These are phyloP conservation scores for Urocynchramus pylzowi DNA, from an alignment of 2,113 vertebrate species.

Conservation along the genomic window DNA sequence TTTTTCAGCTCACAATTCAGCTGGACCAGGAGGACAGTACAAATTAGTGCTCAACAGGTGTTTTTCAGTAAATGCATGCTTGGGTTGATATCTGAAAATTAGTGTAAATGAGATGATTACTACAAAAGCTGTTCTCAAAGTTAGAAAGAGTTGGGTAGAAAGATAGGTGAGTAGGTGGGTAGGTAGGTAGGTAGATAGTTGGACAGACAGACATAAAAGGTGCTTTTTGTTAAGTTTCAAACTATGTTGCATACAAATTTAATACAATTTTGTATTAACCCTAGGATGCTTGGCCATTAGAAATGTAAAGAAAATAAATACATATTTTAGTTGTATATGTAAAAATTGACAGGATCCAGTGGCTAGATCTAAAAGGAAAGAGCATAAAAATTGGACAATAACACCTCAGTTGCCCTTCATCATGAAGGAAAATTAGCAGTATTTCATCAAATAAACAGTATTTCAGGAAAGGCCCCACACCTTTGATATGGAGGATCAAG, in stretches of 20 bases:
- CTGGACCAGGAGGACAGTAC: neutral
- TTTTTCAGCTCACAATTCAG: neutral
- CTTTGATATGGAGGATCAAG: neutral
- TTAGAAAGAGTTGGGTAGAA: neutral
- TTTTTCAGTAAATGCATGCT: neutral
- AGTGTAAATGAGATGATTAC: neutral
- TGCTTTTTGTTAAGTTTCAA: neutral
- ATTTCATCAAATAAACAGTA: neutral
- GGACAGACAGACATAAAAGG: neutral
- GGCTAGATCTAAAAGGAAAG: neutral
- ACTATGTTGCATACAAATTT: neutral
- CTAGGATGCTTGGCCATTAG: neutral
- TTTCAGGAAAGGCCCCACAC: neutral
- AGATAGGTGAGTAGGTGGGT: neutral
- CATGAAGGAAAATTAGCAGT: neutral
- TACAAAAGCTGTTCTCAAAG: neutral
- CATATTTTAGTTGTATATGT: neutral
- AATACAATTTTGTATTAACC: neutral
- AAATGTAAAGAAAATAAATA: neutral
- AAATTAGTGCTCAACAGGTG: neutral
- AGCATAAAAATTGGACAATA: neutral
- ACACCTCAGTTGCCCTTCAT: neutral
- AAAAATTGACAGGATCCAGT: neutral
- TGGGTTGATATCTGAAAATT: neutral
- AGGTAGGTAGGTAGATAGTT: neutral